Conservation (phyloP, 2,113 vertebrate genomes). For the Trinectes maculatus region DNA sequence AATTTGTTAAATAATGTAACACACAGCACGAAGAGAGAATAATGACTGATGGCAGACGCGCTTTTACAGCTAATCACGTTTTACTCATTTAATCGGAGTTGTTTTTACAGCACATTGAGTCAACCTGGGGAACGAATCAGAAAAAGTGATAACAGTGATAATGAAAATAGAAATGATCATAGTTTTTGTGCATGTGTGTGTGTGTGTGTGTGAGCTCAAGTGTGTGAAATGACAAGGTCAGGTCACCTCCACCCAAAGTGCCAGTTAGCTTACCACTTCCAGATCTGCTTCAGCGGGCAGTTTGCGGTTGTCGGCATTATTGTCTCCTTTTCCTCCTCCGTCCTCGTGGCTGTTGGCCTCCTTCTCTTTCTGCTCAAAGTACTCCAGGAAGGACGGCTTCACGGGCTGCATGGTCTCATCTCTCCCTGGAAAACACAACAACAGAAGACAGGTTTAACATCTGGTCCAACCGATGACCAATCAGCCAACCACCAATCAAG, state of each 20-base stretch:
- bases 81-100: too few relatives aligned
- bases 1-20: neutral
- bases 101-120: too few relatives aligned
- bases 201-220: too few relatives aligned
- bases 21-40: neutral
- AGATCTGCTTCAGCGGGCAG: conserved; percentile 89
- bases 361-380: conserved; percentile 97
- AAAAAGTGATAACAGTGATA: too few relatives aligned
- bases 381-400: conserved; percentile 95
- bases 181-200: too few relatives aligned
- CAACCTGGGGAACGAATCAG: too few relatives aligned
- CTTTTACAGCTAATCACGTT: too few relatives aligned
- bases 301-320: conserved; percentile 85
- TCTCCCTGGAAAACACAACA: conserved; percentile 81
- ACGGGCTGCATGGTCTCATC: conserved; percentile 89
- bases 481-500: neutral
- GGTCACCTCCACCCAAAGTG: too few relatives aligned
- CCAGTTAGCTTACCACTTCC: conserved; percentile 86
- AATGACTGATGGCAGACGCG: neutral
- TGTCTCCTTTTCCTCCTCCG: conserved; percentile 72
- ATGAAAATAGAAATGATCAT: too few relatives aligned
- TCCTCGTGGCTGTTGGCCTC: conserved; percentile 87
- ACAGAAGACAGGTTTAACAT: neutral
- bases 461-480: too few relatives aligned
- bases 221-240: too few relatives aligned